Conservation (phyloP, 2,797 vertebrate species). For the Pachyuromys duprasi region DNA sequence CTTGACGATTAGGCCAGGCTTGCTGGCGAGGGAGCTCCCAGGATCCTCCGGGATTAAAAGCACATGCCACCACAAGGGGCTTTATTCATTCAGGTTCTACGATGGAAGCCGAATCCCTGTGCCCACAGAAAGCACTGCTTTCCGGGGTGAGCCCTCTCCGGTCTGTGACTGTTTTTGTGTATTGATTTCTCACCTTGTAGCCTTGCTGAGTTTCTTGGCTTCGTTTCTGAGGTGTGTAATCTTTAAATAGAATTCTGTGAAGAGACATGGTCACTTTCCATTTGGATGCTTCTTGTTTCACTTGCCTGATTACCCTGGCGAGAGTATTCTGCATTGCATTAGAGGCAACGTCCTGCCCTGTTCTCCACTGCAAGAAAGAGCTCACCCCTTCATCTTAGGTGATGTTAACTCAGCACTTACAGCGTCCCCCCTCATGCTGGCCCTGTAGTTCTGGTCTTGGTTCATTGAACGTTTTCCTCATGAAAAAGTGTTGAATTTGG, state of each 20-base stretch:
- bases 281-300: background rate
- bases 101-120: background rate
- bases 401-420: background rate
- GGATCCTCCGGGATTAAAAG: background rate
- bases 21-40: background rate
- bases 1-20: background rate
- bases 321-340: background rate
- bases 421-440: background rate
- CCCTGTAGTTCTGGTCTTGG: background rate
- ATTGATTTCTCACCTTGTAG: background rate
- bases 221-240: background rate
- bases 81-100: background rate
- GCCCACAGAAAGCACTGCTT: background rate
- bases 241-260: background rate
- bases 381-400: background rate
- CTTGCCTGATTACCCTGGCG: background rate
- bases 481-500: background rate
- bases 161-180: background rate
- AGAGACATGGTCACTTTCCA: background rate
- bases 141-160: background rate
- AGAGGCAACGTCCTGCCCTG: background rate
- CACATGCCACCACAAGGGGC: background rate
- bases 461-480: background rate
- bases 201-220: background rate
- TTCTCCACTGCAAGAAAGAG: background rate